Percentiles rank a stretch among this genome's conserved stretches.
phyloP scores from a whole-genome alignment of 2,888 invertebrate genomes.

The Parnassius smintheus region DNA sequence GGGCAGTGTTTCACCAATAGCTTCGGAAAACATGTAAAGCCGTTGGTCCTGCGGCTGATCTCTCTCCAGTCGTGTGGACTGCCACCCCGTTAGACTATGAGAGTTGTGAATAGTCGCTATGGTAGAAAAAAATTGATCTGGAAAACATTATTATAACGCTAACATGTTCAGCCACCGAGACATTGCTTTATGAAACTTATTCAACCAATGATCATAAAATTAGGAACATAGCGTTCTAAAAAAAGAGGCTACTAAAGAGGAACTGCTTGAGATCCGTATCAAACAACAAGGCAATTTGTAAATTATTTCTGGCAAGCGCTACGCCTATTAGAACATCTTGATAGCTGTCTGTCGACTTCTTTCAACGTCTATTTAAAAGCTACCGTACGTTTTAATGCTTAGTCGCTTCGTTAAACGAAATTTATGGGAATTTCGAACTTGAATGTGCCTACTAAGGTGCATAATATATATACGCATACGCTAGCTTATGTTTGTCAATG shows the following conservation, averaged over 20 bases:
- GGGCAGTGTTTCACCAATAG: too few species aligned
- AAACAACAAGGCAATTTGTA: constrained; percentile 65
- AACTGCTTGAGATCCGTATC: constrained; percentile 26
- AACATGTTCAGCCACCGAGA: too few species aligned
- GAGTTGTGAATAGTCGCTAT: too few species aligned
- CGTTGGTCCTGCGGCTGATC: too few species aligned
- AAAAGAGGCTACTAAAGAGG: not conserved
- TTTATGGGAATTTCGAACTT: constrained; percentile 42
- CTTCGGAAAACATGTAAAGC: too few species aligned
- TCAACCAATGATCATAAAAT: too few species aligned
- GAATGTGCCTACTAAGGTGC: constrained; percentile 32
- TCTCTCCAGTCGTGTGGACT: too few species aligned
- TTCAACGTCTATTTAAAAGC: constrained; percentile 80
- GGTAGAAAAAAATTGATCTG: too few species aligned
- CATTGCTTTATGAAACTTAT: too few species aligned
- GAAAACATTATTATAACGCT: too few species aligned
- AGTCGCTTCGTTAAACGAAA: constrained; percentile 21
- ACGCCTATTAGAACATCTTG: constrained; percentile 79
- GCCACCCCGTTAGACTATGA: too few species aligned
- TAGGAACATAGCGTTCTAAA: too few species aligned
- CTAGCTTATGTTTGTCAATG: constrained; percentile 43
- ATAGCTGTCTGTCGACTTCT: constrained; percentile 77
- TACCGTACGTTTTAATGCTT: constrained; percentile 41
- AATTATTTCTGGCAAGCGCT: constrained; percentile 72
- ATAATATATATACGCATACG: constrained; percentile 25